Percentiles rank a stretch among this genome's conserved stretches.
These are phyloP conservation scores for Allophyes oxyacanthae DNA, from an alignment of 2,888 invertebrate genomes.

Conservation along the genomic window DNA sequence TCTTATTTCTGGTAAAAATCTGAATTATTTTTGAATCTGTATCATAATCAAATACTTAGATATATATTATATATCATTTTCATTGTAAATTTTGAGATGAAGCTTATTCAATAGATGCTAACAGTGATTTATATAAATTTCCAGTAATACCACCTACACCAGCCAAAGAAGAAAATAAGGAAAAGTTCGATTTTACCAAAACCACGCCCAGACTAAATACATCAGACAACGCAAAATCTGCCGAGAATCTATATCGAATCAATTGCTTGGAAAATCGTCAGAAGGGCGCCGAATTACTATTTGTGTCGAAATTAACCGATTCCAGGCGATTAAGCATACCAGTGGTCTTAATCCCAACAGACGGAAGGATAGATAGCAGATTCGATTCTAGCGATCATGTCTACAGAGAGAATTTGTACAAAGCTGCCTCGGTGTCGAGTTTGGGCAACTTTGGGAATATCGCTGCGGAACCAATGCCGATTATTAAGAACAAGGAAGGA, in stretches of 20 bases:
- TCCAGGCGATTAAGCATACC: conserved; percentile 82
- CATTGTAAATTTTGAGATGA: no score
- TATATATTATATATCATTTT: no score
- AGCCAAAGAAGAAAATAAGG: conserved; percentile 71
- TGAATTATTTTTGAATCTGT: no score
- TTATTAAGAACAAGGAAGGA: conserved; percentile 85
- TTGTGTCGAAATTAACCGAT: conserved; percentile 77
- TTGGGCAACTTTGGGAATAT: conserved; percentile 83
- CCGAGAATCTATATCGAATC: conserved; percentile 75
- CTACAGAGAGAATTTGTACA: conserved; percentile 83
- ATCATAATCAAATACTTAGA: no score
- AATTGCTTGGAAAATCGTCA: conserved; percentile 64
- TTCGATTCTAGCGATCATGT: conserved; percentile 84
- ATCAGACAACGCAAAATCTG: conserved; percentile 73
- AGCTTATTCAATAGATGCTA: neutral
- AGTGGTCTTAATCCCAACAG: conserved; percentile 78
- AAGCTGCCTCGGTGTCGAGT: conserved; percentile 83
- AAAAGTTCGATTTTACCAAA: conserved; percentile 75
- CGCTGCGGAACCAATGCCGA: conserved; percentile 83
- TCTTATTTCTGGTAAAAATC: no score
- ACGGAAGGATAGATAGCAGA: conserved; percentile 71
- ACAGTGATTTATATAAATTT: conserved; percentile 45
- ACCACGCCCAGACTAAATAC: conserved; percentile 57
- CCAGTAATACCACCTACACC: conserved; percentile 86
- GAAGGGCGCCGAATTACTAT: conserved; percentile 74